phyloP scores from a whole-genome alignment of 2,797 vertebrate species.

The Ataeniobius toweri region DNA sequence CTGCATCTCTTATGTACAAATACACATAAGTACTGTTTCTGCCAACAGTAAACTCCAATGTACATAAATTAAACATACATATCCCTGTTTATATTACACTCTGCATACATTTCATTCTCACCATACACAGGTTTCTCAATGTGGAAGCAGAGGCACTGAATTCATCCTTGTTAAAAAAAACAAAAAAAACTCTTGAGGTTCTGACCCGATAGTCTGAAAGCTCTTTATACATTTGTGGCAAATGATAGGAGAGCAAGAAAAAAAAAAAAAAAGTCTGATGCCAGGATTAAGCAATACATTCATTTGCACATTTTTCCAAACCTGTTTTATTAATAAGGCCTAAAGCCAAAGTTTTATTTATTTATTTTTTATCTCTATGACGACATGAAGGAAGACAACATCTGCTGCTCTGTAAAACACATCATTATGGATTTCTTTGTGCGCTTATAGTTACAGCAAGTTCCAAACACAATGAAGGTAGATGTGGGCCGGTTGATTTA shows the following conservation, averaged over 20 bases:
- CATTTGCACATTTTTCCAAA: neutral
- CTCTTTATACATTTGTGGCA: constrained; percentile 43
- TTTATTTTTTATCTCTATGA: constrained; percentile 20
- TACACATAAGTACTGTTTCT: constrained; percentile 41
- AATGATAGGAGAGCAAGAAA: constrained; percentile 42
- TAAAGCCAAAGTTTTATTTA: neutral
- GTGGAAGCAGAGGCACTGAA: constrained; percentile 61
- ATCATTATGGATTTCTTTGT: constrained; percentile 5
- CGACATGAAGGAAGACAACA: constrained; percentile 20
- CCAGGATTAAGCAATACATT: neutral
- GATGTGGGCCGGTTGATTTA: constrained; percentile 43
- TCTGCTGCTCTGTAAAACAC: constrained; percentile 18
- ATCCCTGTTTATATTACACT: constrained; percentile 40
- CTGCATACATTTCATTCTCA: constrained; percentile 32
- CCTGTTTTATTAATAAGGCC: no score
- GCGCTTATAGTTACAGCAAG: constrained; percentile 13
- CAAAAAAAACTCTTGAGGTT: constrained; percentile 10
- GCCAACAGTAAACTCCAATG: constrained; percentile 56
- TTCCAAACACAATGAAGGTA: constrained; percentile 50
- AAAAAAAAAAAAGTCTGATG: constrained; percentile 37
- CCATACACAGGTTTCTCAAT: constrained; percentile 38
- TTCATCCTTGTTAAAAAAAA: constrained; percentile 27
- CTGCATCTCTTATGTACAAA: constrained; percentile 56
- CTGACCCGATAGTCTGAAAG: neutral
- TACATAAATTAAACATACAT: constrained; percentile 54